Evolutionary conservation across 1,140 invertebrate genomes (phyloP), one percentile per base, ranked within the genome.

Genomic region (Drosophila rufa): DNA sequence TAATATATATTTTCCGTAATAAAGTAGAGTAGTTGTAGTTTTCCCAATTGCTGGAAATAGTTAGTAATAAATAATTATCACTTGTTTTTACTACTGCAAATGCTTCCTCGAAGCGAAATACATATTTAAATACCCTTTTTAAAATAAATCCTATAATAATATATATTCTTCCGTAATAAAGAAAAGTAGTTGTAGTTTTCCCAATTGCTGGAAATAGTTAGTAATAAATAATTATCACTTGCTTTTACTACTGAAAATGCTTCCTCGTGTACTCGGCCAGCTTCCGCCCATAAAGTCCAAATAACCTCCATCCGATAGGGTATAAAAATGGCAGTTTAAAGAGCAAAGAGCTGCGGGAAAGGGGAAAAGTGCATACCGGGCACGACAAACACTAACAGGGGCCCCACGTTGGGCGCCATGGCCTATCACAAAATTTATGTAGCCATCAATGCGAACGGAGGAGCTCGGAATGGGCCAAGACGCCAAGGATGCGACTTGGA

Each of bases 341-440:
- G 51, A 12, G 19, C 38, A 33, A 6, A 4, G 9, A n/a, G 61
- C 8, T 40, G 0, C 17, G 22, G 14, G 40, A 19, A 25, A 4
- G 17, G 17, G 33, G n/a, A n/a, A 14, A 17, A 38, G 38, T 47
- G 67, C 45, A 59, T 48, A 71, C 36, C 40, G n/a, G 27, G 69
- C 69, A 74, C 69, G 68, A 74, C 70, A 27, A 30, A 60, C 43
- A 19, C 65, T 42, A 57, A 15, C 50, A 17, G 46, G 5, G 40
- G 48, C 50, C 45, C 67, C 66, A 50, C 46, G 40, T 58, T 78
- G 65, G 65, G 66, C 65, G 75, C 74, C 75, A 48, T 50, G 68
- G 51, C 43, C 46, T 51, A 80, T 65, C 56, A 67, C 58, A 64
- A 80, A 79, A 77, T 83, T 83, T 73, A 87, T 86, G 75, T 76